Percentiles rank a stretch among this genome's conserved stretches.
phyloP scores from a whole-genome alignment of 2,888 invertebrate genomes.

The Melanostoma scalare region DNA sequence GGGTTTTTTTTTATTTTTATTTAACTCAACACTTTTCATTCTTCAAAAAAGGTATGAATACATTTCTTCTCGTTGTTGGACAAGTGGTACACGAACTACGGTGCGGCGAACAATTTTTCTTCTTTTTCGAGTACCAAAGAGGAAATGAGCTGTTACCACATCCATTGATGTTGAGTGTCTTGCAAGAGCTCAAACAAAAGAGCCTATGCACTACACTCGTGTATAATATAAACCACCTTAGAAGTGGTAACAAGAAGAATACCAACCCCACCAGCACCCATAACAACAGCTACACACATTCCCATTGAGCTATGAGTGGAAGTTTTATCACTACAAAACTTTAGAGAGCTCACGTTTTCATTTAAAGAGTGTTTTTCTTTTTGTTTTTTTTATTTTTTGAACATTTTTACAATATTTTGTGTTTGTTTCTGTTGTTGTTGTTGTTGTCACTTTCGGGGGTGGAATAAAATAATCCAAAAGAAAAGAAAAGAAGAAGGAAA shows the following conservation, averaged over 20 bases:
- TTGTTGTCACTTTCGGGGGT: slow-evolving; percentile 39
- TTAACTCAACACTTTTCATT: background rate
- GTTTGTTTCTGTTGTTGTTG: slow-evolving; percentile 11
- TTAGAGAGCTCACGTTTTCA: slow-evolving; percentile 71
- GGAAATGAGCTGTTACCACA: slow-evolving; percentile 71
- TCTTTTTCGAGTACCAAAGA: slow-evolving; percentile 43
- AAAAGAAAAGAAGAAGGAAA: slow-evolving; percentile 1
- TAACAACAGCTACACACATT: slow-evolving; percentile 13
- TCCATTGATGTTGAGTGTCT: slow-evolving; percentile 66
- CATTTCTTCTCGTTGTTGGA: slow-evolving; percentile 35
- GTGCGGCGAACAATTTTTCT: slow-evolving; percentile 34
- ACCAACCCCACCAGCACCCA: slow-evolving; percentile 24
- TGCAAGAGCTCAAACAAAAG: slow-evolving; percentile 66
- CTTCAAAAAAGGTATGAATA: slow-evolving; percentile 45
- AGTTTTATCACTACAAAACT: slow-evolving; percentile 69
- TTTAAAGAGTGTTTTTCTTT: slow-evolving; percentile 2
- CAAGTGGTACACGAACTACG: slow-evolving; percentile 61
- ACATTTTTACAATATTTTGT: slow-evolving; percentile 49
- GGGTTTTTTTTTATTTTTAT: slow-evolving; percentile 33
- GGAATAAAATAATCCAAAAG: slow-evolving; percentile 18
- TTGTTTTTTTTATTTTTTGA: slow-evolving; percentile 16
- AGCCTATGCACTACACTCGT: slow-evolving; percentile 41
- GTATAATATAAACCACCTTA: slow-evolving; percentile 29
- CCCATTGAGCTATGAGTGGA: slow-evolving; percentile 67
- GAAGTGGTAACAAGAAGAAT: slow-evolving; percentile 48